A percentile compares a stretch with the other conserved stretches of the same genome.
Conservation (phyloP, 2,888 invertebrate species). For the Dendrolimus houi region DNA sequence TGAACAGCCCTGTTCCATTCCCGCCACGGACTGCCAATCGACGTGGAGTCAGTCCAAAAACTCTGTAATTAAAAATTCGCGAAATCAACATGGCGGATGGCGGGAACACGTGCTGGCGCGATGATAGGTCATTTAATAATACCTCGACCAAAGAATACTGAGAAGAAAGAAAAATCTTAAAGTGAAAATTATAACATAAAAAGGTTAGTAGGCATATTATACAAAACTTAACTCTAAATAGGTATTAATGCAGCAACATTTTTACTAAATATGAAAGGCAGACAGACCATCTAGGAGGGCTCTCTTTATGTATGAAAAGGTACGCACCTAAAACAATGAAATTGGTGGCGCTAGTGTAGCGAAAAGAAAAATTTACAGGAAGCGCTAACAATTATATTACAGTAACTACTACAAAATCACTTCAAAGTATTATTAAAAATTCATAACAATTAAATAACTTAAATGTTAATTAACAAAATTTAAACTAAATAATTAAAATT, state of each 20-base stretch:
- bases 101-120: background rate
- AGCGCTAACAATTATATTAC: too few species aligned
- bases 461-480: too few species aligned
- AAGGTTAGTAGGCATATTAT: background rate
- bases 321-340: too few species aligned
- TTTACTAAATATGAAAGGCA: background rate
- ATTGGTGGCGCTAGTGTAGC: too few species aligned
- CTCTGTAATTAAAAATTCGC: constrained; percentile 21
- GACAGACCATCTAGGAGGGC: background rate
- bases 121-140: background rate
- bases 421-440: too few species aligned
- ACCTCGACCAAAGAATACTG: background rate
- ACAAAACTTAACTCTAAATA: background rate
- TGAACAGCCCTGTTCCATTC: background rate
- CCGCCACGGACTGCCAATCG: background rate
- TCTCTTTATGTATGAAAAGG: too few species aligned
- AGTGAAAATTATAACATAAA: background rate
- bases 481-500: too few species aligned
- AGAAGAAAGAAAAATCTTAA: background rate
- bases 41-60: constrained; percentile 10
- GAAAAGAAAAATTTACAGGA: too few species aligned
- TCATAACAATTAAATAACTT: too few species aligned
- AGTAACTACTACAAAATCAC: too few species aligned
- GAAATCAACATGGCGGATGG: constrained; percentile 17
- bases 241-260: background rate